Evolutionary conservation across 2,113 vertebrate species (phyloP).

Genomic region (Penelope pileata): DNA sequence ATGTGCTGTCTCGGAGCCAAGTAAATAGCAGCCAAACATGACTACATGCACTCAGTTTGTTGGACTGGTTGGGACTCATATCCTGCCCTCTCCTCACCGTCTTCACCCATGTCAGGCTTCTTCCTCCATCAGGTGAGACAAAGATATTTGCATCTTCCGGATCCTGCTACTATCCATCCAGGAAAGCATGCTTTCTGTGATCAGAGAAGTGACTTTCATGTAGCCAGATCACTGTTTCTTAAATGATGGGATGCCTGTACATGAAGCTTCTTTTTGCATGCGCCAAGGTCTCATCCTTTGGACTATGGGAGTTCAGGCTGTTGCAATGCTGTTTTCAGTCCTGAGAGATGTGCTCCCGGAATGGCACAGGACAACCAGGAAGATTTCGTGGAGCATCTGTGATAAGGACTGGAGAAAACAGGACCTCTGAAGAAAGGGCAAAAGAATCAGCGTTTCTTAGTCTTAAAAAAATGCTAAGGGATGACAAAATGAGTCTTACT

Average conservation of each 20-base stretch:
- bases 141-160: neutral
- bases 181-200: neutral
- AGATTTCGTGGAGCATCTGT: neutral
- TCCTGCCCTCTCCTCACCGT: neutral
- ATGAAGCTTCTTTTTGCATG: neutral
- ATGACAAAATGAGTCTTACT: neutral
- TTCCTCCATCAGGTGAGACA: neutral
- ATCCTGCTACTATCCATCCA: neutral
- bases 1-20: neutral
- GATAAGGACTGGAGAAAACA: neutral
- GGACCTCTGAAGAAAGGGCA: neutral
- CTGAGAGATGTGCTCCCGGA: neutral
- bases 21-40: neutral
- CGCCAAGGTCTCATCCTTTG: neutral
- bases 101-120: neutral
- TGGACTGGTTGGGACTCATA: neutral
- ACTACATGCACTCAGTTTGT: accelerated
- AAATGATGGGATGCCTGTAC: neutral
- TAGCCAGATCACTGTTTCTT: neutral
- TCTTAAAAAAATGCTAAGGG: neutral
- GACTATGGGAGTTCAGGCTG: neutral
- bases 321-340: neutral
- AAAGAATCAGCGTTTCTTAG: neutral
- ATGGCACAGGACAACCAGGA: neutral
- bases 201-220: neutral